Percentiles rank a stretch among this genome's conserved stretches.
These are phyloP conservation scores for Podarcis lilfordi DNA, from an alignment of 2,797 vertebrate species.

Conservation along the genomic window DNA sequence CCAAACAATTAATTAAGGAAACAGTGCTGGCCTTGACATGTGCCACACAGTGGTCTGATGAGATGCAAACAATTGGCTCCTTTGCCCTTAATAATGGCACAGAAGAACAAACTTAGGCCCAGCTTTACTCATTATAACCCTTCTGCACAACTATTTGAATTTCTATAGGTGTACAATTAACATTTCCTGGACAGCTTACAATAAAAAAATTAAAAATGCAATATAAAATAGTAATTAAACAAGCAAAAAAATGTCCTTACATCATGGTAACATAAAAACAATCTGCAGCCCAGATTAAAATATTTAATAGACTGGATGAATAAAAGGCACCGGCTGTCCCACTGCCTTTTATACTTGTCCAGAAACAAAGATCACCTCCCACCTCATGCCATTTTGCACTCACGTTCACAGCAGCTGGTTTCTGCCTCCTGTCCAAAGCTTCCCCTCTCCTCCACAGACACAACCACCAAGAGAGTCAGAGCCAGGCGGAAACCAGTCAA, in stretches of 20 bases:
- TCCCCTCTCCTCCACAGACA: neutral
- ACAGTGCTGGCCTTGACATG: neutral
- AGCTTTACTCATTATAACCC: neutral
- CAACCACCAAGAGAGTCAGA: neutral
- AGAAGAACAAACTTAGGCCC: neutral
- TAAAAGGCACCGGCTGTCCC: no score
- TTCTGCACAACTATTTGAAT: neutral
- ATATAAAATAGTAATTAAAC: no score
- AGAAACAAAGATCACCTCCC: neutral
- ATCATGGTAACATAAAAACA: no score
- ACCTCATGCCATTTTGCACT: neutral
- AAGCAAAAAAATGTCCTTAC: no score
- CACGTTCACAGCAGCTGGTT: slow-evolving; percentile 17
- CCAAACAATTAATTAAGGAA: neutral
- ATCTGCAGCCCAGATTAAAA: no score
- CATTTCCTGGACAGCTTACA: no score
- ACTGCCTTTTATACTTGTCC: no score
- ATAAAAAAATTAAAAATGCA: no score
- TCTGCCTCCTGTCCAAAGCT: slow-evolving; percentile 9
- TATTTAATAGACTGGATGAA: no score
- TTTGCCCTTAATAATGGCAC: neutral
- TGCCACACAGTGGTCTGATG: neutral
- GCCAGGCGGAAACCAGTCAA: neutral
- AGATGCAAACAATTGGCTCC: neutral
- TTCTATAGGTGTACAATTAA: no score